Evolutionary conservation across 2,797 vertebrate genomes (phyloP).

Genomic region (Chrysocyon brachyurus): DNA sequence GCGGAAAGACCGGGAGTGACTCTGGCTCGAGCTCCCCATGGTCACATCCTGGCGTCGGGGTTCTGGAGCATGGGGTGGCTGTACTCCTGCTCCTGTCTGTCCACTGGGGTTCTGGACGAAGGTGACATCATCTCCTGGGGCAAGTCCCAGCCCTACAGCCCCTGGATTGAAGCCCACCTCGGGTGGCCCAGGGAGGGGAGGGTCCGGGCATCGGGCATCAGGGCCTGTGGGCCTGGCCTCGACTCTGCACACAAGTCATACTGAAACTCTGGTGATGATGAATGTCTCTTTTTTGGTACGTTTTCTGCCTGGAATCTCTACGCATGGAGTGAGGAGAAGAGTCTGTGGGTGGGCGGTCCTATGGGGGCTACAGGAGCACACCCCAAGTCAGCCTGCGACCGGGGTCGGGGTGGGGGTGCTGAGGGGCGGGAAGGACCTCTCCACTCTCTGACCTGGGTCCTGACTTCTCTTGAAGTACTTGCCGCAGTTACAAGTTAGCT

Average conservation of each 20-base stretch:
- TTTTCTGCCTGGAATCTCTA: background rate
- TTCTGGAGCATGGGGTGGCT: accelerated
- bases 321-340: accelerated
- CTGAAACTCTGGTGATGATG: accelerated
- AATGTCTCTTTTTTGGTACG: background rate
- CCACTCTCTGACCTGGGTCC: background rate
- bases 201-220: accelerated
- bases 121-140: accelerated
- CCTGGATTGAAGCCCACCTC: accelerated
- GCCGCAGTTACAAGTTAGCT: background rate
- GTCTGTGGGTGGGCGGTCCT: background rate
- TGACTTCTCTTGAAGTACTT: background rate
- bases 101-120: accelerated
- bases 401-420: too few relatives aligned
- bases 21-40: accelerated
- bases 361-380: background rate
- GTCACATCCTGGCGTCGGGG: accelerated
- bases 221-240: accelerated
- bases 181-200: background rate
- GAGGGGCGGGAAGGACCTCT: too few relatives aligned
- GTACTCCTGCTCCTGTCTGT: accelerated
- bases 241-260: accelerated
- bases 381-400: background rate
- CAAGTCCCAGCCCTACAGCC: background rate
- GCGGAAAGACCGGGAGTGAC: accelerated